Conservation (phyloP, 2,113 vertebrate genomes). For the Anguilla japonica region DNA sequence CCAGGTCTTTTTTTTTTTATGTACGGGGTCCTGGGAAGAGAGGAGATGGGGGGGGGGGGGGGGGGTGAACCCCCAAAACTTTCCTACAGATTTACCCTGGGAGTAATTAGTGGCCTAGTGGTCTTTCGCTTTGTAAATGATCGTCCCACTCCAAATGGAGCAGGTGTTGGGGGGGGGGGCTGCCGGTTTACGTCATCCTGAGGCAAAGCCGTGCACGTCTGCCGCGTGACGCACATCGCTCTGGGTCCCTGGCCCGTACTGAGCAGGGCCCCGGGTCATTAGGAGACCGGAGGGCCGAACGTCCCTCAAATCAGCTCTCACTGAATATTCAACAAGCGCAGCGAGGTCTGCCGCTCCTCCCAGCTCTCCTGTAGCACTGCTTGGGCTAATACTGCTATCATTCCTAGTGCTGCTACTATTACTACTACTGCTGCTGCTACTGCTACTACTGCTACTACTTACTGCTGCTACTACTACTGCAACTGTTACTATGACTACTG, state of each 20-base stretch:
- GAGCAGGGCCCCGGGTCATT: neutral
- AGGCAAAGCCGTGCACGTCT: neutral
- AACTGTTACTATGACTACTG: no score
- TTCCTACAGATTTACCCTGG: neutral
- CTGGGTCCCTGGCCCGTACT: neutral
- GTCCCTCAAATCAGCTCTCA: neutral
- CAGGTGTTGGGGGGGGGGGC: neutral
- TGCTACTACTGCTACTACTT: no score
- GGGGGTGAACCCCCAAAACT: no score
- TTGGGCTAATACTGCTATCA: no score
- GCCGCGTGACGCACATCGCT: neutral
- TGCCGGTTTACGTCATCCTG: conserved; percentile 7
- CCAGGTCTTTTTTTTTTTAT: neutral
- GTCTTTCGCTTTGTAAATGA: neutral
- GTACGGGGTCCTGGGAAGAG: neutral
- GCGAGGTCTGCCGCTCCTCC: no score
- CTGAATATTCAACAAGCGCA: neutral
- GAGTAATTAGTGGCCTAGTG: neutral
- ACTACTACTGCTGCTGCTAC: no score
- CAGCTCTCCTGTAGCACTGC: no score
- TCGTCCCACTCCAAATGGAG: neutral
- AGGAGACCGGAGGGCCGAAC: no score
- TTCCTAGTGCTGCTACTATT: no score
- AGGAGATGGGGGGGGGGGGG: neutral
- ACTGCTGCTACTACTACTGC: no score